Percentiles rank a stretch among this genome's conserved stretches.
phyloP scores from a whole-genome alignment of 2,797 vertebrate species.

The Esox lucius region DNA sequence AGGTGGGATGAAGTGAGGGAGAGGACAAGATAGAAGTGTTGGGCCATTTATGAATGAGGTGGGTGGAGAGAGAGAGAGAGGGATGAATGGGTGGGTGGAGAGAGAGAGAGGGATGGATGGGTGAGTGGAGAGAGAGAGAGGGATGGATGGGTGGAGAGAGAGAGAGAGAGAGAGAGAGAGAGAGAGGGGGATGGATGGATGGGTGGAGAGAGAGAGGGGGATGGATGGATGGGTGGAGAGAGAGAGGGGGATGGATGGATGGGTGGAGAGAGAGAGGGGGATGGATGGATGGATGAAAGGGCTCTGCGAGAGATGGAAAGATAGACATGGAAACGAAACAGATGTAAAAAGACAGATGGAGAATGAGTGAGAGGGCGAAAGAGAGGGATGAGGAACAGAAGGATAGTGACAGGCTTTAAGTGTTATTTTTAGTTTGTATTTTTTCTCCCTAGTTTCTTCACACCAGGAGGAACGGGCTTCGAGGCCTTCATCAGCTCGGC shows the following conservation, averaged over 20 bases:
- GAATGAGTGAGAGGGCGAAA: neutral
- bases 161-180: neutral
- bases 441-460: slow-evolving; percentile 86
- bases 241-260: neutral
- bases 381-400: slow-evolving; percentile 56
- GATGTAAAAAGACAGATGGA: neutral
- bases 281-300: neutral
- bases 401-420: neutral
- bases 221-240: neutral
- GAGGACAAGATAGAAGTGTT: neutral
- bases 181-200: neutral
- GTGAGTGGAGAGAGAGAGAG: neutral
- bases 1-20: slow-evolving; percentile 72
- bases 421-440: neutral
- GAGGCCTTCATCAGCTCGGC: slow-evolving; percentile 93
- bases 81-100: neutral
- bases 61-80: neutral
- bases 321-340: too few species aligned
- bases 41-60: neutral
- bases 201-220: neutral
- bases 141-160: slow-evolving; percentile 67
- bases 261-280: slow-evolving; percentile 70
- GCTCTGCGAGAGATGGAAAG: neutral
- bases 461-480: slow-evolving; percentile 89
- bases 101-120: neutral